These are phyloP conservation scores for Megalurothrips usitatus DNA, from an alignment of 2,888 invertebrate species.

Conservation along the genomic window DNA sequence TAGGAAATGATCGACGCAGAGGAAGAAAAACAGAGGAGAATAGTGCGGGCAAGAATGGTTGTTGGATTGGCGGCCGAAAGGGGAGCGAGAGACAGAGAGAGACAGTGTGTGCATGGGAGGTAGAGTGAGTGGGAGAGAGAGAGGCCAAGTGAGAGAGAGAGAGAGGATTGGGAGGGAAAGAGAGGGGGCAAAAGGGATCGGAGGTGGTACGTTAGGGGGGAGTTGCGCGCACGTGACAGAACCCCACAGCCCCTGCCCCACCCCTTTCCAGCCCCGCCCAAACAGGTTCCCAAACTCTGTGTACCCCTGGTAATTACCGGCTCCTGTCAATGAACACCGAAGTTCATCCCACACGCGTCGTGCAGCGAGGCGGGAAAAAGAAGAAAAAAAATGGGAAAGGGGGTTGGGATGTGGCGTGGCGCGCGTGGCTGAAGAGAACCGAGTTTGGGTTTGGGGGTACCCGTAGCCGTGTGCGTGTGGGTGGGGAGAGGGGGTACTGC, in stretches of 20 bases:
- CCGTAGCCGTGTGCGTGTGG: background rate
- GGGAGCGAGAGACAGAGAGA: slow-evolving; percentile 8
- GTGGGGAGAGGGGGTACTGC: too few relatives aligned
- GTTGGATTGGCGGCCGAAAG: background rate
- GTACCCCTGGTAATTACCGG: too few relatives aligned
- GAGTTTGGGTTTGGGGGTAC: background rate
- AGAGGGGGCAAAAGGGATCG: background rate
- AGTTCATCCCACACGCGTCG: too few relatives aligned
- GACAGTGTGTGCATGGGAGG: background rate
- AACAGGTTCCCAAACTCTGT: too few relatives aligned
- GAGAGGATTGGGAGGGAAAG: background rate
- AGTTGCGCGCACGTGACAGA: background rate
- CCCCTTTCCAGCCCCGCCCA: too few relatives aligned
- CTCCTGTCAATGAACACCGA: too few relatives aligned
- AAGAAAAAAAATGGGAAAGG: too few relatives aligned
- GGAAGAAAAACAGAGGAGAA: background rate
- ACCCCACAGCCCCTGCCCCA: background rate
- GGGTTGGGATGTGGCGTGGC: too few relatives aligned
- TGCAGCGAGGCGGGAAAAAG: too few relatives aligned
- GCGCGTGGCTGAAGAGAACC: background rate
- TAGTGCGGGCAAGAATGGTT: background rate
- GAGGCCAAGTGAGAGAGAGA: background rate
- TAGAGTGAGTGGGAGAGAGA: background rate
- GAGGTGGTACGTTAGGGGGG: background rate
- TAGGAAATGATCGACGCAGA: background rate